phyloP scores from a whole-genome alignment of 2,888 invertebrate genomes.

The Adineta ricciae region DNA sequence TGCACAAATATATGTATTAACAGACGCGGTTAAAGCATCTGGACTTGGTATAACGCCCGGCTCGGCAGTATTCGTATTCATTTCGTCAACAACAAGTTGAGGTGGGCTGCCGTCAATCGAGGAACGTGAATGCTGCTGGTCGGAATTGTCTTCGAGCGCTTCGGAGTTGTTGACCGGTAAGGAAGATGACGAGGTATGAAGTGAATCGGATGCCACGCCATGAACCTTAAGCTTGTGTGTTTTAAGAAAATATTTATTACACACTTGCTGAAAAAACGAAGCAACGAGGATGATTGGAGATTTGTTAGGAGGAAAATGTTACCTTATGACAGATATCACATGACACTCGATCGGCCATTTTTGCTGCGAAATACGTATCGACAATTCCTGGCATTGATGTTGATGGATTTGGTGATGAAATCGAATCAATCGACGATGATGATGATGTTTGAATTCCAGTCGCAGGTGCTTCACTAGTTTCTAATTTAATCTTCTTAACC shows the following conservation, averaged over 20 bases:
- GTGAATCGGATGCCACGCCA: conserved; percentile 38
- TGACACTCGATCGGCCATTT: conserved; percentile 47
- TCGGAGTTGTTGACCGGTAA: background rate
- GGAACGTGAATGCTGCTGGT: background rate
- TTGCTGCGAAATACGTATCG: conserved; percentile 38
- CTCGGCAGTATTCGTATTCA: background rate
- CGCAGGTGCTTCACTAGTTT: background rate
- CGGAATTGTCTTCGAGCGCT: background rate
- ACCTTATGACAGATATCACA: conserved; percentile 89
- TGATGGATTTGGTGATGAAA: conserved; percentile 5
- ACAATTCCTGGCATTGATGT: conserved; percentile 29
- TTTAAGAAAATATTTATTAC: conserved; percentile 99
- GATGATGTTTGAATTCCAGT: background rate
- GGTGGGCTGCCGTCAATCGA: background rate
- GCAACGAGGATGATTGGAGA: too few relatives aligned
- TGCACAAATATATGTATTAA: conserved; percentile 18
- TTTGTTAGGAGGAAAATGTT: background rate
- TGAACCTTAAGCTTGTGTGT: conserved; percentile 98
- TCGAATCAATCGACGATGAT: background rate
- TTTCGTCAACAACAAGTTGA: background rate
- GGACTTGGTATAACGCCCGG: conserved; percentile 2
- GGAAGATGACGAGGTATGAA: background rate
- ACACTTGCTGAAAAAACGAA: conserved; percentile 76
- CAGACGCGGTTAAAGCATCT: background rate
- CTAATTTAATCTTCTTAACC: conserved; percentile 2